Evolutionary conservation across 2,113 vertebrate genomes (phyloP), one percentile per base, ranked within the genome.

Genomic region (Trinectes maculatus): DNA sequence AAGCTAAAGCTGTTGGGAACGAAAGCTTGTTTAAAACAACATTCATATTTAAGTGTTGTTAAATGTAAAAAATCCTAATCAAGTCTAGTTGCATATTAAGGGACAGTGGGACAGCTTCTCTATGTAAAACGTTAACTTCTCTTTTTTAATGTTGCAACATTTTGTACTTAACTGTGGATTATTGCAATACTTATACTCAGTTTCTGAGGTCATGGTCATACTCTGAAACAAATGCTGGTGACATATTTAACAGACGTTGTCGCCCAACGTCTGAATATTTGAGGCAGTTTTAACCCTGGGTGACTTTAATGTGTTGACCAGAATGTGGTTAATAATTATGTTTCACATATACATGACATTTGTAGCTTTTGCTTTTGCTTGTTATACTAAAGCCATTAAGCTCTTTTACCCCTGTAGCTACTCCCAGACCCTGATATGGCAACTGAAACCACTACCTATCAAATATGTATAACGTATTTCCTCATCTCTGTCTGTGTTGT

Each of bases 401-500:
- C n/a, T n/a, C n/a, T n/a, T n/a, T n/a, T n/a, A n/a, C n/a, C n/a
- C n/a, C n/a, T n/a, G n/a, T n/a, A n/a, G n/a, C n/a, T n/a, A n/a
- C n/a, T n/a, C n/a, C n/a, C n/a, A n/a, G n/a, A n/a, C n/a, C n/a
- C n/a, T n/a, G n/a, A n/a, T n/a, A n/a, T n/a, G n/a, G n/a, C n/a
- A n/a, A n/a, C n/a, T n/a, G n/a, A n/a, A n/a, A n/a, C n/a, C n/a
- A n/a, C n/a, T n/a, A n/a, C n/a, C n/a, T n/a, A n/a, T n/a, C n/a
- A n/a, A n/a, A n/a, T n/a, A 31, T 31, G 29, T 31, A 31, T 31
- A 31, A 40, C n/a, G n/a, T n/a, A n/a, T 39, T n/a, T 39, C 6
- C 11, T 62, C 1, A 63, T 57, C n/a, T 37, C 3, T 53, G 25
- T 2, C 15, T 77, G 28, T 43, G 24, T 51, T 70, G 5, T 29